Evolutionary conservation across 2,888 invertebrate species (phyloP).

Genomic region (Phorcus lineatus): DNA sequence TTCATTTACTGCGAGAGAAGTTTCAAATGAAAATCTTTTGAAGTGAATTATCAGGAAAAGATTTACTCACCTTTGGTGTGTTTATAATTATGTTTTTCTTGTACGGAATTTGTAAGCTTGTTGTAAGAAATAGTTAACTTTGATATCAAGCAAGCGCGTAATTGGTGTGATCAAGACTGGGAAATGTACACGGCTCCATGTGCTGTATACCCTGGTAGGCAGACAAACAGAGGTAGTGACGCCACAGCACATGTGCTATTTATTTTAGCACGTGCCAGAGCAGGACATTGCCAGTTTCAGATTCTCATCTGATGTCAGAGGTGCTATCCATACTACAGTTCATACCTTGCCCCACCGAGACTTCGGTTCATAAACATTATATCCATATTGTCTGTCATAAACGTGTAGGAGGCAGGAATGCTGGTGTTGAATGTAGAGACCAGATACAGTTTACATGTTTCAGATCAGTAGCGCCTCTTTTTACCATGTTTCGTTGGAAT

Average conservation of each 20-base stretch:
- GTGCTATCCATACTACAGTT: background rate
- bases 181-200: background rate
- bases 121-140: background rate
- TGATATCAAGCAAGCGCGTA: background rate
- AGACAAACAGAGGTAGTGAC: background rate
- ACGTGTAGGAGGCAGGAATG: background rate
- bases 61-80: too few relatives aligned
- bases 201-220: background rate
- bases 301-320: background rate
- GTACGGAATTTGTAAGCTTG: too few relatives aligned
- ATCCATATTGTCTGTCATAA: conserved; percentile 9
- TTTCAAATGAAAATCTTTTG: too few relatives aligned
- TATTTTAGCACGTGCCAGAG: conserved; percentile 8
- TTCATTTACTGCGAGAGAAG: too few relatives aligned
- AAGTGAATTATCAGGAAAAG: too few relatives aligned
- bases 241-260: background rate
- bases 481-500: too few relatives aligned
- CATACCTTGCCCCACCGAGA: background rate
- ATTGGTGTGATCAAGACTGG: background rate
- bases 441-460: too few relatives aligned
- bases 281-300: conserved; percentile 10
- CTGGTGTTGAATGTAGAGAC: too few relatives aligned
- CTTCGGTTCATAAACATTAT: background rate
- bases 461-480: too few relatives aligned
- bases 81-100: too few relatives aligned